Evolutionary conservation across 2,888 invertebrate species (phyloP), one percentile per base, ranked within the genome.

Genomic region (Drosophila antonietae): DNA sequence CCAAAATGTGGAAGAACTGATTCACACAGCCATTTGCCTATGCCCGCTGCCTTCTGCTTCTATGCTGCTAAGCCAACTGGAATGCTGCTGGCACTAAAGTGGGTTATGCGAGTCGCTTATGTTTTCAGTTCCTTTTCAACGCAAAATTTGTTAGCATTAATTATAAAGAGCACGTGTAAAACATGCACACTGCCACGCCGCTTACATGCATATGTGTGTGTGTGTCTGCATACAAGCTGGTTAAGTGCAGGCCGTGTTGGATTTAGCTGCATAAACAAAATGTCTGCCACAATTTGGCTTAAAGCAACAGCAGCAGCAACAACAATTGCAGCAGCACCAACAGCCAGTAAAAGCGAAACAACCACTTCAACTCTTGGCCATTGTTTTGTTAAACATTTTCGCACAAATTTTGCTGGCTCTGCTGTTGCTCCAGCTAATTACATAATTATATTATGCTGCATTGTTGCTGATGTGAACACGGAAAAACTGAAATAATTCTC

Each of bases 271-370:
- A 78, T 67, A 74, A 80, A 80, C 86, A 83, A 79, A 85, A 83
- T 83, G 85, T 73, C 78, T 82, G 70, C 78, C 70, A 68, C 80
- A 83, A 78, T 88, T 72, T 74, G 83, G 86, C 86, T 83, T 88
- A 88, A 78, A 76, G 78, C 76, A 78, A 59, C 77, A 79, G 49
- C 77, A 70, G 6, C 63, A 52, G 1, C 18, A 41, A 12, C 39
- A 57, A 8, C 18, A 31, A 9, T 65, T 61, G 28, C 53, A 23
- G 23, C n/a, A n/a, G n/a, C n/a, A n/a, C n/a, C n/a, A n/a, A n/a
- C n/a, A n/a, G n/a, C n/a, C 61, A 23, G 58, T 28, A 55, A 41
- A 35, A 8, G 39, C 33, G 37, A 56, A 73, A 43, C 56, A 57
- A n/a, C 3, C 35, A 55, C 63, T 35, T 35, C 23, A 58, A 63